A percentile compares a stretch with the other conserved stretches of the same genome.
phyloP scores from a whole-genome alignment of 2,888 invertebrate genomes.

The Oscheius sp. region DNA sequence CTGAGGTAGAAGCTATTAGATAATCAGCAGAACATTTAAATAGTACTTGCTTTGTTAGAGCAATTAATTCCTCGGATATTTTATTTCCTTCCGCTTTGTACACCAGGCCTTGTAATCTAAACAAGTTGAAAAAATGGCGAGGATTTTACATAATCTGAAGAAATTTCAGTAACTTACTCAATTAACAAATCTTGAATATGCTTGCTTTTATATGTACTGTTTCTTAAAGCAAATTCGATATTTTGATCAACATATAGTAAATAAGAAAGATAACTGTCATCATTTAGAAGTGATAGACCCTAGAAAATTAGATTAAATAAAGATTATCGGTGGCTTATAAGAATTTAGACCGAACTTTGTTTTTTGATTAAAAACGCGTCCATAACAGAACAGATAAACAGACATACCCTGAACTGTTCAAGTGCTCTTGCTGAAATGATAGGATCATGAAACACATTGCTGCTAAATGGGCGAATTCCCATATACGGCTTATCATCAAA shows the following conservation, averaged over 20 bases:
- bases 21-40: not conserved
- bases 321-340: too few species aligned
- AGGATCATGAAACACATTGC: too few species aligned
- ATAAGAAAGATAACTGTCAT: slow-evolving; percentile 9
- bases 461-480: too few species aligned
- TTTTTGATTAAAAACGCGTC: too few species aligned
- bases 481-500: too few species aligned
- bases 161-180: not conserved
- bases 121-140: not conserved
- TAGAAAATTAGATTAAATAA: too few species aligned
- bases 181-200: slow-evolving; percentile 3
- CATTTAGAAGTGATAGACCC: not conserved
- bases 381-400: too few species aligned
- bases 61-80: not conserved
- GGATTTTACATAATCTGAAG: not conserved
- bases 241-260: not conserved
- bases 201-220: not conserved
- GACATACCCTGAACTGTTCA: not conserved
- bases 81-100: not conserved
- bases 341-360: too few species aligned
- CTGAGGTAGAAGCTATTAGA: not conserved
- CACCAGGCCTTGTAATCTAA: not conserved
- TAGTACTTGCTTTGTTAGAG: not conserved
- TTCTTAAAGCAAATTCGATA: not conserved
- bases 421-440: not conserved